These are phyloP conservation scores for Lipophrys pholis DNA, from an alignment of 2,113 vertebrate species.

Conservation along the genomic window DNA sequence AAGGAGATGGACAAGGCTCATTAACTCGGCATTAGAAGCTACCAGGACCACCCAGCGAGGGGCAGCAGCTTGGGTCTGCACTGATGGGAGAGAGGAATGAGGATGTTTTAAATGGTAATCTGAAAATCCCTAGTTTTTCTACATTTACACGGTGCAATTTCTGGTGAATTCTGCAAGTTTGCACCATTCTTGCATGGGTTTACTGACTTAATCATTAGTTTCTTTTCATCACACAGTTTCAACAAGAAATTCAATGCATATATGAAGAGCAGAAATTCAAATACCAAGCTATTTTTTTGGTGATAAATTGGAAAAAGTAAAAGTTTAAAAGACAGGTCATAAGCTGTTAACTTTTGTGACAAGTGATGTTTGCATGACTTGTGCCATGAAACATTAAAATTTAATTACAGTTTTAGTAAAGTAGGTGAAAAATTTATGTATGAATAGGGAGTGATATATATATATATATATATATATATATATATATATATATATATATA, in stretches of 20 bases:
- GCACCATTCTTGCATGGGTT: neutral
- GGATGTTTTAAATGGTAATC: slow-evolving; percentile 19
- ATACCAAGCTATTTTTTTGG: neutral
- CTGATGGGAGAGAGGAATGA: slow-evolving; percentile 15
- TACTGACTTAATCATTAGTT: neutral
- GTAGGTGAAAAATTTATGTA: neutral
- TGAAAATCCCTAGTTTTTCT: slow-evolving; percentile 10
- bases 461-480: neutral
- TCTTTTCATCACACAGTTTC: neutral
- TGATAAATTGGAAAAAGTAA: neutral
- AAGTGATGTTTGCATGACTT: no score
- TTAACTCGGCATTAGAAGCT: slow-evolving; percentile 71
- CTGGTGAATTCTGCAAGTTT: neutral
- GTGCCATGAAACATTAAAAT: no score
- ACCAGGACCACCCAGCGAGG: slow-evolving; percentile 50
- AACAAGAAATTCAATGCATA: neutral
- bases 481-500: neutral
- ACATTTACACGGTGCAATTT: neutral
- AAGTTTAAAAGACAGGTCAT: no score
- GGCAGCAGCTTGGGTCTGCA: slow-evolving; percentile 34
- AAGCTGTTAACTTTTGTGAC: no score
- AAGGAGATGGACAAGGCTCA: slow-evolving; percentile 74
- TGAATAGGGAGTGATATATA: no score
- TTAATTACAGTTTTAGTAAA: no score
- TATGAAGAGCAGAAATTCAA: neutral